Evolutionary conservation across 2,888 invertebrate genomes (phyloP), one percentile per base, ranked within the genome.

Genomic region (Megastigmus dorsalis): DNA sequence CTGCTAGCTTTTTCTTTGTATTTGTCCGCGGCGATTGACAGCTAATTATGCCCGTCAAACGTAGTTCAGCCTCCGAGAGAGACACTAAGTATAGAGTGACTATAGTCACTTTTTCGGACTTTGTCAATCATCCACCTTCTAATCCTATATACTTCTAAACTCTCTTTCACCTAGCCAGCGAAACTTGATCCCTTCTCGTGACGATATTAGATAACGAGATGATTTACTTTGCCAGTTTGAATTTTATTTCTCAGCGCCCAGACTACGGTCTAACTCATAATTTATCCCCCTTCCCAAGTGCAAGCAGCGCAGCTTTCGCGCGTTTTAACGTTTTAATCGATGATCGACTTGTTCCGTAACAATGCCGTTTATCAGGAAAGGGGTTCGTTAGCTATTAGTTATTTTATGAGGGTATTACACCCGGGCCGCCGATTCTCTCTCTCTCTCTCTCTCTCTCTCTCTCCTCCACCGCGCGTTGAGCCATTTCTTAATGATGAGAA

Each of bases 171-270:
- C 28, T 26, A 23, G 23, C 23, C 38, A 23, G 38, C 26, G 3
- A 26, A 41, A 20, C 7, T 23, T 28, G 23, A 9, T n/a, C 18
- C 13, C 18, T 13, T 23, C 43, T 52, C 52, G 30, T 30, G 55
- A 59, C 48, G 57, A 59, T 68, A 59, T 68, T 60, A 54, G 52
- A 69, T 62, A 62, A 54, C 43, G 54, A 60, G 33, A 45, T 62
- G 45, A 70, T 54, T 62, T 33, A 54, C 54, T 41, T 43, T 18
- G 62, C 33, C 43, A 18, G 13, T 62, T 70, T 20, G 38, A 36
- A 60, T 59, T 69, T 59, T 69, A 59, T 38, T 69, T 59, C 52
- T 6, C 45, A n/a, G 20, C 13, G n/a, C n/a, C 9, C 7, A 23
- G 50, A 5, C 7, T 20, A 10, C 20, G 5, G 48, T 48, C 9